phyloP scores from a whole-genome alignment of 2,888 invertebrate species.

The Metopia argyrocephala region DNA sequence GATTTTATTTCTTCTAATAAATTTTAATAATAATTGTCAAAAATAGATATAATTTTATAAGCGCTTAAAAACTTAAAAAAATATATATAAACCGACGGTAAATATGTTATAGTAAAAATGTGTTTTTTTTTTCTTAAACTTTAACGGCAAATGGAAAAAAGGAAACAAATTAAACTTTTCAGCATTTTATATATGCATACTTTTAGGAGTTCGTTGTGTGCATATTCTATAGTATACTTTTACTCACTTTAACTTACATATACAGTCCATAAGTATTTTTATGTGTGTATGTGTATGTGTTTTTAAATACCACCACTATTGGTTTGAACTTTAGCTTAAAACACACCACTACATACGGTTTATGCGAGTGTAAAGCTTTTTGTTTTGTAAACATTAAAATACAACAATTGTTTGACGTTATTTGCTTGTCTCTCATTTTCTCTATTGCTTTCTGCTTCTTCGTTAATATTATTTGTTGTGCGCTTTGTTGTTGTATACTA shows the following conservation, averaged over 20 bases:
- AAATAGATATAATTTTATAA: conserved; percentile 16
- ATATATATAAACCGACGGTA: conserved; percentile 7
- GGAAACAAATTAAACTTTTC: not conserved
- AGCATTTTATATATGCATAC: not conserved
- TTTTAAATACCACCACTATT: not conserved
- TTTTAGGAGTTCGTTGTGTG: conserved; percentile 4
- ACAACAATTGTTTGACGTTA: conserved; percentile 42
- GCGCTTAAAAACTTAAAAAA: not conserved
- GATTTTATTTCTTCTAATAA: conserved; percentile 1
- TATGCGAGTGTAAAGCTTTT: conserved; percentile 27
- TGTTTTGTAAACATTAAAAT: conserved; percentile 31
- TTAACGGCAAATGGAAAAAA: conserved; percentile 22
- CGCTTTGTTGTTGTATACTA: conserved; percentile 39
- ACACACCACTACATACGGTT: conserved; percentile 39
- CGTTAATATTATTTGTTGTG: not conserved
- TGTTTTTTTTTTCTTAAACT: not conserved
- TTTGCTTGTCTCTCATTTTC: conserved; percentile 10
- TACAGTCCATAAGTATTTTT: not conserved
- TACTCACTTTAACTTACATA: not conserved
- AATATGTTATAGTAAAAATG: not conserved
- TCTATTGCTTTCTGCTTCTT: not conserved
- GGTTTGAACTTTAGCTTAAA: conserved; percentile 18
- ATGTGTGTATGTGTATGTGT: conserved; percentile 15
- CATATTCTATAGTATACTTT: not conserved
- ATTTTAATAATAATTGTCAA: conserved; percentile 2